Conservation (phyloP, 92 coral and sea anemone genomes). For the Parazoanthus atlanticus region DNA sequence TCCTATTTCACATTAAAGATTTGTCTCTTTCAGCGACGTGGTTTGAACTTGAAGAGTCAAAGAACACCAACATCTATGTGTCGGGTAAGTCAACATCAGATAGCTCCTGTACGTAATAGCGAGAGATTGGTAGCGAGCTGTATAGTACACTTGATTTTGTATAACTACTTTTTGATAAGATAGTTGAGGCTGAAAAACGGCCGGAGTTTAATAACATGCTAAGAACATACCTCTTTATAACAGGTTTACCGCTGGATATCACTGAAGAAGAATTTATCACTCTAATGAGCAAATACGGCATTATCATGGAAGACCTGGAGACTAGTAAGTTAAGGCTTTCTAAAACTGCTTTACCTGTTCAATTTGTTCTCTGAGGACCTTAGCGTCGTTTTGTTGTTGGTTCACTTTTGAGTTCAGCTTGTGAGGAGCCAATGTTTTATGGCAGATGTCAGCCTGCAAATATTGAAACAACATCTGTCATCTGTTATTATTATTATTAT, state of each 20-base stretch:
- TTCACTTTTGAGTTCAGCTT: not conserved
- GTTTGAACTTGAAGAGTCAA: constrained; percentile 90
- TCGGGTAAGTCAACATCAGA: constrained; percentile 63
- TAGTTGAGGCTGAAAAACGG: not conserved
- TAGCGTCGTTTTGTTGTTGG: not conserved
- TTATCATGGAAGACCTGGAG: constrained; percentile 92
- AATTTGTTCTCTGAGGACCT: no score
- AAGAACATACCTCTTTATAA: not conserved
- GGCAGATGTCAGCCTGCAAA: no score
- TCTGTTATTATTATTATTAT: not conserved
- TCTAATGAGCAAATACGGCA: constrained; percentile 94
- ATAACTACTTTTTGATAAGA: no score
- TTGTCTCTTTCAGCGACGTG: constrained; percentile 53
- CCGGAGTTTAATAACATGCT: no score
- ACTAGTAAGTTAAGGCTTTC: constrained; percentile 64
- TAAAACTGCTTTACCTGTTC: not conserved
- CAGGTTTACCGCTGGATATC: constrained; percentile 87
- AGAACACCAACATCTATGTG: constrained; percentile 93
- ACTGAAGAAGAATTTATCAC: constrained; percentile 93
- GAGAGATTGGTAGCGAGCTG: not conserved
- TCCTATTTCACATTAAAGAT: not conserved
- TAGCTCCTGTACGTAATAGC: no score
- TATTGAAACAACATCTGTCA: no score
- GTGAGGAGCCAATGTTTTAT: no score
- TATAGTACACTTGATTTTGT: not conserved